These are phyloP conservation scores for Acridotheres tristis DNA, from an alignment of 2,797 vertebrate species.

Conservation along the genomic window DNA sequence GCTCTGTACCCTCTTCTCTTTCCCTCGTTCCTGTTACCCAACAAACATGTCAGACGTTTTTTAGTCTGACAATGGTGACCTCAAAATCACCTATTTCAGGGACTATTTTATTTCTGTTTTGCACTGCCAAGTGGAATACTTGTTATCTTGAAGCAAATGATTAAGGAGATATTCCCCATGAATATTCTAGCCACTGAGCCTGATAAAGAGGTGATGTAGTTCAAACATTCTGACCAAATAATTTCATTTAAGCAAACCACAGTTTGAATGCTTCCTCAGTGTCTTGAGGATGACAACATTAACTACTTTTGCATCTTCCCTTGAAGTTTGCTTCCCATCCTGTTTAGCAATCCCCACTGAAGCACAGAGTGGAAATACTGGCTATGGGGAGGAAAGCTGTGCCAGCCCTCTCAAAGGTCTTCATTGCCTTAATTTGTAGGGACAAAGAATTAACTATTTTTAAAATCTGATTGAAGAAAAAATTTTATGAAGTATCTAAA, in stretches of 20 bases:
- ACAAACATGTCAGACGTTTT: not conserved
- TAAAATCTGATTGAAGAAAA: not conserved
- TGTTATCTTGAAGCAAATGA: not conserved
- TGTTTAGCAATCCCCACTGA: not conserved
- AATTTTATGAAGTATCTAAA: not conserved
- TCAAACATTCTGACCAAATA: not conserved
- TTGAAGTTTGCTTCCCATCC: not conserved
- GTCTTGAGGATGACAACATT: not conserved
- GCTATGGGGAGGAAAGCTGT: not conserved
- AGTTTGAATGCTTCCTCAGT: not conserved
- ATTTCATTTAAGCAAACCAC: not conserved
- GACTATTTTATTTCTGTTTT: constrained; percentile 18
- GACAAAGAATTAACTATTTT: not conserved
- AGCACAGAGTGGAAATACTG: not conserved
- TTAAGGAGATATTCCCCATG: not conserved
- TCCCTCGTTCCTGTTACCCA: not conserved
- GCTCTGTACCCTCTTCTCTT: not conserved
- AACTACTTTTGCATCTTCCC: not conserved
- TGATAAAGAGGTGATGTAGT: not conserved
- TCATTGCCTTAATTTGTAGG: not conserved
- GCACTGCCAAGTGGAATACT: not conserved
- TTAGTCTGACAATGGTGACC: not conserved
- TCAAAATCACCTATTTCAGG: not conserved
- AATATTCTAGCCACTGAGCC: not conserved
- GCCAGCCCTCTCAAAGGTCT: not conserved